A percentile compares a stretch with the other conserved stretches of the same genome.
Conservation (phyloP, 2,888 invertebrate genomes). For the Tetanocera ferruginea region DNA sequence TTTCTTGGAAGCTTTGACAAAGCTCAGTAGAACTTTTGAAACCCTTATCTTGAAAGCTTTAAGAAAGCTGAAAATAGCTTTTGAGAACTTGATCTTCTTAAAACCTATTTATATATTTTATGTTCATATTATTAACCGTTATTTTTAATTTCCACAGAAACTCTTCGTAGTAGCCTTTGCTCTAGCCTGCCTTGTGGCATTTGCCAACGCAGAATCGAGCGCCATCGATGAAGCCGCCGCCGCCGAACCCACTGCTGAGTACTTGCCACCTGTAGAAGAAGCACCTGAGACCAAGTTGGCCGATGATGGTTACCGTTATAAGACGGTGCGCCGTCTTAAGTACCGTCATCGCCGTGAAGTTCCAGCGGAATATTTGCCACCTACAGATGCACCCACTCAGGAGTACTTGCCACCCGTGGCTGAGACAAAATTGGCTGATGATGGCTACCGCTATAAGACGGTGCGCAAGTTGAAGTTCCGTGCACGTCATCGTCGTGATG, state of each 20-base stretch:
- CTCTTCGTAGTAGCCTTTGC: constrained; percentile 55
- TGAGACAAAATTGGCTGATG: constrained; percentile 61
- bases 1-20: no score
- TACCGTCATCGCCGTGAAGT: constrained; percentile 61
- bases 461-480: constrained; percentile 64
- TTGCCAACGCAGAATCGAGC: constrained; percentile 51
- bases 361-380: constrained; percentile 63
- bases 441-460: constrained; percentile 67
- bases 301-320: constrained; percentile 62
- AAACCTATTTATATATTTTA: no score
- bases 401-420: constrained; percentile 62
- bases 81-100: no score
- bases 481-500: constrained; percentile 65
- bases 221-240: constrained; percentile 43
- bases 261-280: constrained; percentile 57
- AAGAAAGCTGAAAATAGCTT: no score
- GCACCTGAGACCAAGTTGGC: constrained; percentile 54
- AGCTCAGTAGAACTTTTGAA: no score
- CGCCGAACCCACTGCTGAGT: constrained; percentile 56
- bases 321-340: constrained; percentile 58
- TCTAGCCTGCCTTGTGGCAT: constrained; percentile 52
- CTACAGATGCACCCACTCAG: constrained; percentile 54
- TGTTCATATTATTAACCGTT: no score
- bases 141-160: constrained; percentile 59
- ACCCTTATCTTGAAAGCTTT: no score